Base-by-base conservation (phyloP, 2,888 invertebrate species). In the Orthonevra nobilis region DNA sequence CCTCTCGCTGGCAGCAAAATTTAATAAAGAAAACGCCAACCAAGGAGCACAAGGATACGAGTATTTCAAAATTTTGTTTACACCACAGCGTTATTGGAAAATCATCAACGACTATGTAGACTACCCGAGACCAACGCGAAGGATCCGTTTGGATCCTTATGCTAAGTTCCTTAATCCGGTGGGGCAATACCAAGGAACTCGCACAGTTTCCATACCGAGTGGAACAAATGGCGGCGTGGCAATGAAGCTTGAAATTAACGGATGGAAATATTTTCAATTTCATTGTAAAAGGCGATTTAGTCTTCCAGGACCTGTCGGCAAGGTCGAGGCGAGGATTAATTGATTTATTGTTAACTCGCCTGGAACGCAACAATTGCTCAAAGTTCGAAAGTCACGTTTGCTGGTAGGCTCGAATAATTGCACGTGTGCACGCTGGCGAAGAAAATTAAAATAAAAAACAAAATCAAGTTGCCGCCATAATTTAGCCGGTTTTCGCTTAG, bases 1-100 rank as follows among this genome's bases (percentile, higher is more conserved):
- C n/a, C 42, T 4, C 40, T 0, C 10, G 14, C n/a, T 17, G 48
- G 15, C 19, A 32, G 19, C 19, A 32, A 34, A 52, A 50, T 64
- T 64, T 52, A 64, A 64, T 64, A 64, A 26, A n/a, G n/a, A n/a
- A 40, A 50, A 12, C 36, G 14, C 34, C 36, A 36, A 54, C n/a
- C n/a, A n/a, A 26, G 52, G 10, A 26, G 3, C 40, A 3, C 63
- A 20, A 63, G 15, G 63, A 52, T 32, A 63, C 40, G n/a, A 23
- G 23, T 4, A 23, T 4, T 52, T 64, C 52, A 46, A 40, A 40
- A 50, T 38, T 63, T 38, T 14, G 30, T n/a, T 38, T 32, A 15
- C 48, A 32, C 32, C 42, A 19, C 52, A 32, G 26, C 38, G 50
- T 63, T 63, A 63, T 63, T 50, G 48, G 48, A 38, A 50, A 40